Percentiles rank a stretch among this genome's conserved stretches.
phyloP scores from a whole-genome alignment of 2,113 vertebrate genomes.

The Dasypus novemcinctus region DNA sequence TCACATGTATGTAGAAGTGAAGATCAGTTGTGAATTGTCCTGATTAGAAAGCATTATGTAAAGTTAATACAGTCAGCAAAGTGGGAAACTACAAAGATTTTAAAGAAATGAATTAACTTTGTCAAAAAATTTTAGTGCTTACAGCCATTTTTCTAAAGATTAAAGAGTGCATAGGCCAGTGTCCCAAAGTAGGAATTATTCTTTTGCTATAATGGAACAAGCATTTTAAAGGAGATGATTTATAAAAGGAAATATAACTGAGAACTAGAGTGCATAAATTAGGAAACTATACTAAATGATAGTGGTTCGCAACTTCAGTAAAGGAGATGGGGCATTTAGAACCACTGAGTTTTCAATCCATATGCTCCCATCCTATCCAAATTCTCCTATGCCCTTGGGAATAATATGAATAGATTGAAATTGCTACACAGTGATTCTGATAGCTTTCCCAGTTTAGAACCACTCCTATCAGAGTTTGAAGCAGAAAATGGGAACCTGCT shows the following conservation, averaged over 20 bases:
- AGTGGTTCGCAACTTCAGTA: neutral
- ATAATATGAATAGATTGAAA: neutral
- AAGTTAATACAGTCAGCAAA: neutral
- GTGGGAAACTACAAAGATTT: neutral
- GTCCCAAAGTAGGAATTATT: neutral
- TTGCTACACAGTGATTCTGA: neutral
- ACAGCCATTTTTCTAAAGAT: neutral
- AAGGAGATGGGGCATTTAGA: neutral
- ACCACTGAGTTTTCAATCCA: neutral
- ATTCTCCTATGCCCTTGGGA: neutral
- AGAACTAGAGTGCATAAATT: neutral
- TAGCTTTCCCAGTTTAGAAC: neutral
- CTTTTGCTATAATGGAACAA: neutral
- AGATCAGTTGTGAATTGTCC: neutral
- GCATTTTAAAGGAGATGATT: neutral
- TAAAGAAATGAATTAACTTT: neutral
- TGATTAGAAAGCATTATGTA: neutral
- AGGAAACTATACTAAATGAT: neutral
- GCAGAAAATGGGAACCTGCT: neutral
- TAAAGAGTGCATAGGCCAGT: neutral
- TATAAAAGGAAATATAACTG: neutral
- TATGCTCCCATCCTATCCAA: neutral
- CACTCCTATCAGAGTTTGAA: neutral
- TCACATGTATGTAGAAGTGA: neutral
- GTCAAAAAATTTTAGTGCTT: neutral